A percentile compares a stretch with the other conserved stretches of the same genome.
These are phyloP conservation scores for Catostylus mosaicus DNA, from an alignment of 30 jellyfish, hydroid and myxozoan species.

Conservation along the genomic window DNA sequence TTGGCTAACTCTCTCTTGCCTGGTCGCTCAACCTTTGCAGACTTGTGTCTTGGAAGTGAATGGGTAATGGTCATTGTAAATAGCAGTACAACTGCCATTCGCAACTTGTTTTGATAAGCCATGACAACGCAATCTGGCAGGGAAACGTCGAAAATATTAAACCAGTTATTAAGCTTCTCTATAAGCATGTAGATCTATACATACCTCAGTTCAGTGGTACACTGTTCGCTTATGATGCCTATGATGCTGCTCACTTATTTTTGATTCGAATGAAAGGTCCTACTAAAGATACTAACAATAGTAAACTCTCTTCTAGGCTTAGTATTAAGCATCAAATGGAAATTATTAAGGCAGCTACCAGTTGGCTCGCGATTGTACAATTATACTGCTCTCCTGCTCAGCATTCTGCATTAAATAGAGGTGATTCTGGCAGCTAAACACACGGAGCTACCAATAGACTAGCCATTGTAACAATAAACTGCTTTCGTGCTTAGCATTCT, in stretches of 20 bases:
- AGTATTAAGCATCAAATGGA: too few relatives aligned
- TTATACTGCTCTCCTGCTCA: too few relatives aligned
- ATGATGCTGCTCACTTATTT: not conserved
- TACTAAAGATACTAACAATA: too few relatives aligned
- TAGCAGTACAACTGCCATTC: not conserved
- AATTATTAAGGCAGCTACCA: too few relatives aligned
- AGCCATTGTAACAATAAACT: too few relatives aligned
- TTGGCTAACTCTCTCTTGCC: constrained; percentile 58
- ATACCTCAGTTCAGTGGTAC: not conserved
- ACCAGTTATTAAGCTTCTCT: not conserved
- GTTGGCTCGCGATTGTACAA: too few relatives aligned
- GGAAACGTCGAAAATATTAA: not conserved
- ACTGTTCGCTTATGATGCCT: not conserved
- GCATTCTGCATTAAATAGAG: too few relatives aligned
- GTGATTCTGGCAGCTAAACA: too few relatives aligned
- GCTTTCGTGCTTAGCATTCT: too few relatives aligned
- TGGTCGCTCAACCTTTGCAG: constrained; percentile 31
- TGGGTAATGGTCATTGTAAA: not conserved
- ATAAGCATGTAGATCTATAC: not conserved
- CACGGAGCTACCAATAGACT: too few relatives aligned
- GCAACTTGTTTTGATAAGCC: not conserved
- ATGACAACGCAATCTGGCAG: not conserved
- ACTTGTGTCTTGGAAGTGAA: constrained; percentile 3
- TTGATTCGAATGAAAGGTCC: not conserved
- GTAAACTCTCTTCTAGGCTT: too few relatives aligned